Evolutionary conservation across 2,113 vertebrate genomes (phyloP), one percentile per base, ranked within the genome.

Genomic region (Dissostichus mawsoni): DNA sequence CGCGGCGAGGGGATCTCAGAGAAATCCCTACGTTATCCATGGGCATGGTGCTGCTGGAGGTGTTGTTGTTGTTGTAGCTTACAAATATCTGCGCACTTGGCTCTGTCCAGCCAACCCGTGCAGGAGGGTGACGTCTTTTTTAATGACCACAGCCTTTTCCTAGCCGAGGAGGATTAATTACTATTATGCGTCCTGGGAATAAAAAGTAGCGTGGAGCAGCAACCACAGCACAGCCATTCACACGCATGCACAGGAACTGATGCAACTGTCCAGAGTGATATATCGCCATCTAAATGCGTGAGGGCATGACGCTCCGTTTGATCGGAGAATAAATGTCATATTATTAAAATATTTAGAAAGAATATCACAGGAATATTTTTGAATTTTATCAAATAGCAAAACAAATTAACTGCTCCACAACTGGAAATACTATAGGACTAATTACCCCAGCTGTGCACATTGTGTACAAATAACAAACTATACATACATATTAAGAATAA

Each of bases 21-120:
- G 90, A 86, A 86, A 86, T 82, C 88, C 86, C 89, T 74, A 64
- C 84, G 90, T 85, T 88, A 79, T 91, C 93, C 90, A 78, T 69
- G 70, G 81, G 86, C 94, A 95, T 94, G 92, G 89, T 92, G 93
- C 92, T 92, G 89, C 92, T 92, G 89, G 72, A 64, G 82, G 80
- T 80, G 80, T 80, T 85, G 83, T 88, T 93, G 90, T 93, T 93
- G 93, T 94, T 89, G 90, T 89, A 82, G 90, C 83, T 87, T 87
- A 90, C 92, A 87, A 91, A 90, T 88, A 95, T 91, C 94, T 96
- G 93, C 94, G 95, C 94, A 95, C 93, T 95, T 93, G 70, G 90
- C 83, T 76, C 82, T 81, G 86, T 84, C 67, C 85, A 85, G 84
- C 88, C 90, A 82, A 82, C 81, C 90, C 84, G 85, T 92, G 91